phyloP scores from a whole-genome alignment of 2,888 invertebrate genomes.

The Drosophila tripunctata region DNA sequence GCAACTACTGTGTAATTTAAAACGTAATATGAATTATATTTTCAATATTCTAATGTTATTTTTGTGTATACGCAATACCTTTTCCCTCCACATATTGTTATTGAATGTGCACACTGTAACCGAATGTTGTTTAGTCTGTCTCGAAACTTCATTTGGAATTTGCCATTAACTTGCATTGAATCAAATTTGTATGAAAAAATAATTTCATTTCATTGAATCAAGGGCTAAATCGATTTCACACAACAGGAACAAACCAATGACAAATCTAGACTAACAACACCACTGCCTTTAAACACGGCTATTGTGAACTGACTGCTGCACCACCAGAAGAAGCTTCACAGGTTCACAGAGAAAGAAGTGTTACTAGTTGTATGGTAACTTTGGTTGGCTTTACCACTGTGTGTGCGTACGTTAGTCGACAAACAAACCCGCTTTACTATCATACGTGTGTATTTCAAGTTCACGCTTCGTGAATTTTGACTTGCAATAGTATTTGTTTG shows the following conservation, averaged over 20 bases:
- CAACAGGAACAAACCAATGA: neutral
- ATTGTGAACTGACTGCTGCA: constrained; percentile 34
- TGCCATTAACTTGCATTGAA: neutral
- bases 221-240: constrained; percentile 10
- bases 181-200: neutral
- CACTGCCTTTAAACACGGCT: constrained; percentile 12
- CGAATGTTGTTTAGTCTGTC: constrained; percentile 58
- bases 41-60: too few species aligned
- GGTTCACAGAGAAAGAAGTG: constrained; percentile 11
- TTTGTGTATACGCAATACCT: constrained; percentile 42
- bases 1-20: too few species aligned
- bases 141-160: constrained; percentile 62
- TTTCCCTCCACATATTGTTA: constrained; percentile 56
- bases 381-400: neutral
- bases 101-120: constrained; percentile 47
- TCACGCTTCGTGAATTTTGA: constrained; percentile 42
- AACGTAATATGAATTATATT: too few species aligned
- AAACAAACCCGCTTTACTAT: too few species aligned
- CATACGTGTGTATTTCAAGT: constrained; percentile 34
- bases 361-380: neutral
- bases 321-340: constrained; percentile 24
- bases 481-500: neutral
- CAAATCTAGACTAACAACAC: neutral
- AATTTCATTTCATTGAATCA: neutral
- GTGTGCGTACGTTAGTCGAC: too few species aligned